Conservation (phyloP, 2,113 vertebrate genomes). For the Oostethus manadensis region DNA sequence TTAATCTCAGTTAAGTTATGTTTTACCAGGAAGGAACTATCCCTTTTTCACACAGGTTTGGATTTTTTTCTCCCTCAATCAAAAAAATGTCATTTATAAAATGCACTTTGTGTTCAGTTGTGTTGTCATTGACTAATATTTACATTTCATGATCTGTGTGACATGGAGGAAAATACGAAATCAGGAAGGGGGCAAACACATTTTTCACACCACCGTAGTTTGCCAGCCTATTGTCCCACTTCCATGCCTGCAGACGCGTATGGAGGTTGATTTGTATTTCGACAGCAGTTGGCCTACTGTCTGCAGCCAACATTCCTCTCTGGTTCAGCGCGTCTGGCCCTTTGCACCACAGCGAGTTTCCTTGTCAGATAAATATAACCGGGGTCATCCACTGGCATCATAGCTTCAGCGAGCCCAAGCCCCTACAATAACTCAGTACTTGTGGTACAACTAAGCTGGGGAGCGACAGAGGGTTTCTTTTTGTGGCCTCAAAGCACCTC, state of each 20-base stretch:
- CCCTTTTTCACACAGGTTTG: too few relatives aligned
- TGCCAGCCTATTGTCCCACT: constrained; percentile 12
- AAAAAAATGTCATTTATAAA: too few relatives aligned
- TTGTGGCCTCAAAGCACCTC: constrained; percentile 64
- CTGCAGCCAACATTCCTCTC: constrained; percentile 49
- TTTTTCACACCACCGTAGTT: too few relatives aligned
- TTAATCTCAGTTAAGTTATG: too few relatives aligned
- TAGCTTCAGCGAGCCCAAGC: constrained; percentile 36
- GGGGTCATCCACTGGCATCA: constrained; percentile 65
- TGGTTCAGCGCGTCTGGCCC: constrained; percentile 52
- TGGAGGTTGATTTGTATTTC: constrained; percentile 36
- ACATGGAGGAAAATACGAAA: too few relatives aligned
- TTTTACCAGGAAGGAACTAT: too few relatives aligned
- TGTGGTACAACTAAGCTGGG: constrained; percentile 57
- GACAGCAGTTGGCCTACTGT: constrained; percentile 25
- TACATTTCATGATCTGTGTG: too few relatives aligned
- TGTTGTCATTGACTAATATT: too few relatives aligned
- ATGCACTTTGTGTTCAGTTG: too few relatives aligned
- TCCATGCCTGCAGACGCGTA: not conserved
- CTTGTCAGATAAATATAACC: constrained; percentile 74
- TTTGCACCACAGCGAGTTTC: constrained; percentile 62
- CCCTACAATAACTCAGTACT: constrained; percentile 65
- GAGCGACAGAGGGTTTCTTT: constrained; percentile 37
- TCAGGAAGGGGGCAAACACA: too few relatives aligned
- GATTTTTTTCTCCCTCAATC: too few relatives aligned